Base-by-base conservation (phyloP, 2,113 vertebrate genomes). In the Sebastes schlegelii region DNA sequence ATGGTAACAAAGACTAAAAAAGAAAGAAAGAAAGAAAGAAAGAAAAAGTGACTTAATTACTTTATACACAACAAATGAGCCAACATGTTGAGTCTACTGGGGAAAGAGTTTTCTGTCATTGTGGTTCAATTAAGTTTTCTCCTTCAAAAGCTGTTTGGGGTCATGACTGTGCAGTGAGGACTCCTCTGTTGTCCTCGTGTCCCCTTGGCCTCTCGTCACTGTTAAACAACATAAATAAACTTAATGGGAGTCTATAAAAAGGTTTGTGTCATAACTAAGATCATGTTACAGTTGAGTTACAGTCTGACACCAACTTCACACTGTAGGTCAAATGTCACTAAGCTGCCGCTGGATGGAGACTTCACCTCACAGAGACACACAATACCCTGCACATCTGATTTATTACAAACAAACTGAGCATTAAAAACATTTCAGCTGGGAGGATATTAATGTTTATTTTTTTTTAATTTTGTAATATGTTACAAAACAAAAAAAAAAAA, bases 91-190 rank as follows among this genome's bases (percentile, higher is more conserved):
- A 23, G 6, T 54, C 6, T 2, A 34, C 1, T 8, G 9, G 16
- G 8, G 1, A 11, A 23, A 13, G 14, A 13, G 6, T 26, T 14
- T 16, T 6, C 5, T 55, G 61, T 65, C 51, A 8, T 12, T 1
- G 10, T 23, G 48, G 17, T 68, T 70, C 9, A 52, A 80, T 80
- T 64, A 75, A 75, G 77, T 80, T 80, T 75, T 58, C 21, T 26
- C 42, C 2, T 80, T 79, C 55, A 63, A 79, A 74, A 6, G 48
- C 2, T 4, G 14, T 21, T 16, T 26, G 2, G n/a, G 69, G 69
- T 63, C 46, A 57, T 57, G 54, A 4, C 2, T 10, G 34, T 10
- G 2, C 13, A 58, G 9, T 2, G 1, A 34, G 0, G 55, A 9
- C n/a, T n/a, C 3, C 11, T 17, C 43, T 21, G 42, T 19, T 23